Conservation (phyloP, 2,888 invertebrate genomes). For the Drosophila prostipennis region DNA sequence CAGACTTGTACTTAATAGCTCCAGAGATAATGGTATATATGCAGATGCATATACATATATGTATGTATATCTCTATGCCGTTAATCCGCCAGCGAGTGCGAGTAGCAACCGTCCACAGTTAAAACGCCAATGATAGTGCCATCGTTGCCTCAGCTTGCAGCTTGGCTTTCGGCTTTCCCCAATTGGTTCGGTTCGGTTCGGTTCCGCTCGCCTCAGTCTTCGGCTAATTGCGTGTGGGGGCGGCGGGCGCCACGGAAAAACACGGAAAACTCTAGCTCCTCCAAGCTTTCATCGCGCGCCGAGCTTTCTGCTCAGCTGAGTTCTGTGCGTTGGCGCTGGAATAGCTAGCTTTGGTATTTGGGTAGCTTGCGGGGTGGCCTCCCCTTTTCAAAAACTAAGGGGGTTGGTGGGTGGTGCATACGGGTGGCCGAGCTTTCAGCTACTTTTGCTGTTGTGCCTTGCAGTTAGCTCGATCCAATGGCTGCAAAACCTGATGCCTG, state of each 20-base stretch:
- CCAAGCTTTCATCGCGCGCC: constrained; percentile 6
- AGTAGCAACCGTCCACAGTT: constrained; percentile 84
- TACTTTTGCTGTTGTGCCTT: constrained; percentile 48
- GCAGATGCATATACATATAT: constrained; percentile 40
- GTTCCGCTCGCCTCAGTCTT: constrained; percentile 10
- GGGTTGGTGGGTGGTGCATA: background rate
- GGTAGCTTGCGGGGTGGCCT: background rate
- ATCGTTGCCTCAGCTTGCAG: constrained; percentile 56
- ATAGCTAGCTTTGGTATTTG: background rate
- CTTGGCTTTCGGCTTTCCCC: constrained; percentile 35
- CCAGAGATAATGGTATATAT: constrained; percentile 48
- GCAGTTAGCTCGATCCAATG: constrained; percentile 44
- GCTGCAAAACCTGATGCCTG: constrained; percentile 28
- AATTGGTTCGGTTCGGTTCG: constrained; percentile 7
- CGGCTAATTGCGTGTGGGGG: background rate
- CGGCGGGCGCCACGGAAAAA: background rate
- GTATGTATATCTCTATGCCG: constrained; percentile 61
- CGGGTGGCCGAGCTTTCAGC: constrained; percentile 55
- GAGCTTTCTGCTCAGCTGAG: constrained; percentile 39
- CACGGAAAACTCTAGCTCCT: constrained; percentile 4
- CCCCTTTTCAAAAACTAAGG: no score
- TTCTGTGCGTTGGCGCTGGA: constrained; percentile 14
- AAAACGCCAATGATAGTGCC: constrained; percentile 84
- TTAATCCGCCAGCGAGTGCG: constrained; percentile 81
- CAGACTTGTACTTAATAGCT: constrained; percentile 66